A percentile compares a stretch with the other conserved stretches of the same genome.
These are phyloP conservation scores for Lissocephala sabroskyi DNA, from an alignment of 2,888 invertebrate genomes.

Conservation along the genomic window DNA sequence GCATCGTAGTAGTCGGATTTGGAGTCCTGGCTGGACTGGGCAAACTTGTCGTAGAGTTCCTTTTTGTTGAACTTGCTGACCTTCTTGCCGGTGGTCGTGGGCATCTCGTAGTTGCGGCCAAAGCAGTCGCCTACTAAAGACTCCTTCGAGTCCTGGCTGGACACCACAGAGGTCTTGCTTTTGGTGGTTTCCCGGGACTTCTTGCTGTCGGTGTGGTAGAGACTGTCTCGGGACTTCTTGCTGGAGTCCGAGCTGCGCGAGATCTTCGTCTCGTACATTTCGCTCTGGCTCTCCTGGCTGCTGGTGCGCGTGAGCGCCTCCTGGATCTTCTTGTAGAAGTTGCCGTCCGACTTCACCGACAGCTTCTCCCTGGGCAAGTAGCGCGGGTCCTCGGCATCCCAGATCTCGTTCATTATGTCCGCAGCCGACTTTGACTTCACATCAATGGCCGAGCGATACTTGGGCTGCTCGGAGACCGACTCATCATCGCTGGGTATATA, in stretches of 20 bases:
- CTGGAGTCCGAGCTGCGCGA: conserved; percentile 80
- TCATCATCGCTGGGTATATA: conserved; percentile 84
- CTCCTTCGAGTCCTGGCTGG: conserved; percentile 80
- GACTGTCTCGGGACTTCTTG: conserved; percentile 78
- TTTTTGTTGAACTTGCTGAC: conserved; percentile 68
- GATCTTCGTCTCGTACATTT: conserved; percentile 79
- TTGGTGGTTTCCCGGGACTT: conserved; percentile 78
- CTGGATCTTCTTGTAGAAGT: conserved; percentile 81
- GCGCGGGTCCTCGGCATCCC: conserved; percentile 84
- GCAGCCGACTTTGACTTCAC: conserved; percentile 80
- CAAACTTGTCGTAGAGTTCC: conserved; percentile 73
- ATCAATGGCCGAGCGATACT: conserved; percentile 75
- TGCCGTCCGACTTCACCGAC: conserved; percentile 82
- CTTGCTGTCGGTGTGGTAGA: conserved; percentile 79
- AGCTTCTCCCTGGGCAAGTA: conserved; percentile 82
- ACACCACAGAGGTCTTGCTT: conserved; percentile 77
- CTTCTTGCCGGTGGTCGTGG: conserved; percentile 72
- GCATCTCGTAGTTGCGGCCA: conserved; percentile 74
- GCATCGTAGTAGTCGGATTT: conserved; percentile 81
- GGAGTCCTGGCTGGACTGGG: conserved; percentile 80
- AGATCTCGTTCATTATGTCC: conserved; percentile 83
- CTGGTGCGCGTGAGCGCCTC: conserved; percentile 79
- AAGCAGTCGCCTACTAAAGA: conserved; percentile 73
- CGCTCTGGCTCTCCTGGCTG: conserved; percentile 81
- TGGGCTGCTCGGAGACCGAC: conserved; percentile 76